Conservation (phyloP, 35 echinoderm and acorn worm species). For the Lytechinus pictus region DNA sequence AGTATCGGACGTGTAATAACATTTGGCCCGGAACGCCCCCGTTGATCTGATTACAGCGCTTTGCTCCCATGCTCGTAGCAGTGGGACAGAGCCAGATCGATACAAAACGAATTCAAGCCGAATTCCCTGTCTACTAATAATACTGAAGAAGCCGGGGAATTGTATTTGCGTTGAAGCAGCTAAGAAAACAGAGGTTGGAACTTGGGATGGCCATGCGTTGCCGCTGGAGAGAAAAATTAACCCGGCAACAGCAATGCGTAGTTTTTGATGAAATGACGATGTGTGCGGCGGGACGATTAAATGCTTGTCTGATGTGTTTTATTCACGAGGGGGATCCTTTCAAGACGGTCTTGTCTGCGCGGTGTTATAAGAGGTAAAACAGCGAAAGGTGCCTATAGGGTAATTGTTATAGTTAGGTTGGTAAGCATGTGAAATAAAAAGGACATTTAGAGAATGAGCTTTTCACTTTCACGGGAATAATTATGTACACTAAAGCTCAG, state of each 20-base stretch:
- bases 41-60: constrained; percentile 5
- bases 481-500: no score
- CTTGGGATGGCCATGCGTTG: neutral
- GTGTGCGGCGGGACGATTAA: neutral
- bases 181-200: neutral
- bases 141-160: neutral
- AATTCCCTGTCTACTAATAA: constrained; percentile 21
- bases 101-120: constrained; percentile 27
- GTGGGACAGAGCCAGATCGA: neutral
- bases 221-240: neutral
- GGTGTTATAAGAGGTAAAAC: neutral
- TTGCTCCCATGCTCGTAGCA: neutral
- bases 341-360: neutral
- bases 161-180: constrained; percentile 2
- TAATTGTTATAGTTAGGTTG: no score
- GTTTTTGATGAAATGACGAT: neutral
- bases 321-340: neutral
- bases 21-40: constrained; percentile 19
- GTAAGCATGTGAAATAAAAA: no score
- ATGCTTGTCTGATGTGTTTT: neutral
- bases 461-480: no score
- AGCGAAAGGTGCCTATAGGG: no score
- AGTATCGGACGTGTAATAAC: constrained; percentile 15
- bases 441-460: no score
- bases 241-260: neutral